Evolutionary conservation across 2,797 vertebrate species (phyloP).

Genomic region (Taeniopygia guttata): DNA sequence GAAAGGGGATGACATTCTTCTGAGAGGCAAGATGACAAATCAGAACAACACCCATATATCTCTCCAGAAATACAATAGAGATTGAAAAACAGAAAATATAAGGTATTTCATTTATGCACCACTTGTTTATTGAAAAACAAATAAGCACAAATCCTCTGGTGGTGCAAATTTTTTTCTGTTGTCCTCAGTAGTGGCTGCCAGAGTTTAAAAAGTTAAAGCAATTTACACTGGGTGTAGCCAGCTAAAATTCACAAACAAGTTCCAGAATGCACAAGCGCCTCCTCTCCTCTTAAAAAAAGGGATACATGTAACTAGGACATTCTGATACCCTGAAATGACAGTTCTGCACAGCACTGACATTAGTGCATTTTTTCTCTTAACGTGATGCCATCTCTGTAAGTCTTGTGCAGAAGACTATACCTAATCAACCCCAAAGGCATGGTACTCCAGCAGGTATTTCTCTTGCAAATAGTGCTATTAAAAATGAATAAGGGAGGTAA

Average conservation of each 20-base stretch:
- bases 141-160: not conserved
- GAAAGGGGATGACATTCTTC: not conserved
- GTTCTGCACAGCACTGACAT: not conserved
- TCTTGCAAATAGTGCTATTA: slow-evolving; percentile 7
- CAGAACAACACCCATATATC: not conserved
- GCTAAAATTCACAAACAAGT: not conserved
- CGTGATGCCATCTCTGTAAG: not conserved
- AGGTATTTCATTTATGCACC: not conserved
- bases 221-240: not conserved
- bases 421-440: not conserved
- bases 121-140: not conserved
- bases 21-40: not conserved
- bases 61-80: not conserved
- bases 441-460: not conserved
- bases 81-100: not conserved
- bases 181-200: not conserved
- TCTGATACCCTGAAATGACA: not conserved
- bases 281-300: not conserved
- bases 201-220: not conserved
- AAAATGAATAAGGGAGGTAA: slow-evolving; percentile 35
- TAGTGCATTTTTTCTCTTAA: not conserved
- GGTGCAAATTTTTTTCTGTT: not conserved
- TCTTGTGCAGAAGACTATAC: slow-evolving; percentile 14
- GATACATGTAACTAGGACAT: not conserved
- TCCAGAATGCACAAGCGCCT: not conserved